Conservation (phyloP, 1,140 invertebrate genomes). For the Papilio dardanus region DNA sequence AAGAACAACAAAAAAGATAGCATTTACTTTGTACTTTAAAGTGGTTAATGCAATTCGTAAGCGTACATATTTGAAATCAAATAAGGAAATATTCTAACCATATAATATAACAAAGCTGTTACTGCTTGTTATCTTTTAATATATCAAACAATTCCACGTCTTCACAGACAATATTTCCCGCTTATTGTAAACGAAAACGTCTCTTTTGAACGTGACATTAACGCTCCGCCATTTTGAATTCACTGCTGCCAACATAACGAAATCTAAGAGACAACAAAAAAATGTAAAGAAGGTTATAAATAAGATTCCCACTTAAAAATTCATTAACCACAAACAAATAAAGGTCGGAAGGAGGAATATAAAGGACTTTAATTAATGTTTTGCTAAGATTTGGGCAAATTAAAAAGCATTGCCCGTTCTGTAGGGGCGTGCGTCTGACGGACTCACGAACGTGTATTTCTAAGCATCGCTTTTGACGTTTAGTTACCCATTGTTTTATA, state of each 20-base stretch:
- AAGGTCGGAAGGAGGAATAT: constrained; percentile 23
- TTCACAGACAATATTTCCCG: constrained; percentile 23
- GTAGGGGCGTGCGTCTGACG: constrained; percentile 24
- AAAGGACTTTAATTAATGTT: constrained; percentile 36
- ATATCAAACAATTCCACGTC: constrained; percentile 15
- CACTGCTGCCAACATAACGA: constrained; percentile 21
- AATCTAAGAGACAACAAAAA: constrained; percentile 31
- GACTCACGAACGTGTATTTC: constrained; percentile 2
- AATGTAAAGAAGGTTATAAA: constrained; percentile 31
- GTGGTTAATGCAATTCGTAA: neutral
- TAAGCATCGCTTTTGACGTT: constrained; percentile 1
- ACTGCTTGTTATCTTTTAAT: constrained; percentile 6
- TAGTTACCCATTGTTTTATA: neutral
- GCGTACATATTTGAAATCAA: no score
- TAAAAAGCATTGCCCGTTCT: constrained; percentile 18
- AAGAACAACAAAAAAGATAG: no score
- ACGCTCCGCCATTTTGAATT: constrained; percentile 4
- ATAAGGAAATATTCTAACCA: neutral
- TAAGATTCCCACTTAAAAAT: constrained; percentile 34
- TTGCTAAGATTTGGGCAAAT: constrained; percentile 32
- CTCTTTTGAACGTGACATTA: constrained; percentile 13
- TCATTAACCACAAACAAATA: constrained; percentile 39
- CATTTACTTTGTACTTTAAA: no score
- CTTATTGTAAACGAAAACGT: constrained; percentile 10
- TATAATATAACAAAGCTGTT: neutral